Conservation (phyloP, 2,888 invertebrate genomes). For the Apantesis nais region DNA sequence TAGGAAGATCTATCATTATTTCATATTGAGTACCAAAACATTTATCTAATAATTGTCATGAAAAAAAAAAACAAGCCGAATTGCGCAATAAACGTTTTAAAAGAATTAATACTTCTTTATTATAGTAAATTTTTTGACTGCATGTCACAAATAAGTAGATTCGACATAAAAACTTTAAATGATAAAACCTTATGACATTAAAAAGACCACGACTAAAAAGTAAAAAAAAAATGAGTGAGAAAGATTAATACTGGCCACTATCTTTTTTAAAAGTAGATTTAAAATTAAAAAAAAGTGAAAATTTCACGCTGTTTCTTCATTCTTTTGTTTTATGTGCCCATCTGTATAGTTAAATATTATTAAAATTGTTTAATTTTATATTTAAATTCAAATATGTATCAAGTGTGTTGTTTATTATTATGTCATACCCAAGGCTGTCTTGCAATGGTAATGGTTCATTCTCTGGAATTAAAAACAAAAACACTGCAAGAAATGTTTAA, state of each 20-base stretch:
- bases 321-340: background rate
- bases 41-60: no score
- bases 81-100: no score
- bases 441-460: background rate
- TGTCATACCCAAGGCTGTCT: background rate
- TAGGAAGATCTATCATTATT: no score
- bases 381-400: no score
- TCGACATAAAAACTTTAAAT: background rate
- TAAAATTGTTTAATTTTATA: background rate
- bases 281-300: background rate
- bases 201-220: no score
- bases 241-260: background rate
- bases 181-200: no score
- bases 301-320: background rate
- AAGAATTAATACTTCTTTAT: no score
- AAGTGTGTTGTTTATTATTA: background rate
- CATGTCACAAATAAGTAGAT: no score
- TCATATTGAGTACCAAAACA: no score
- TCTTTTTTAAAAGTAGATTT: background rate
- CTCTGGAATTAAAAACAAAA: background rate
- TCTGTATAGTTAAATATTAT: background rate
- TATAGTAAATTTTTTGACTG: no score
- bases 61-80: no score
- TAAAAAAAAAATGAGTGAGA: background rate
- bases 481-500: background rate